Evolutionary conservation across 2,113 vertebrate genomes (phyloP).

Genomic region (Peromyscus polionotus): DNA sequence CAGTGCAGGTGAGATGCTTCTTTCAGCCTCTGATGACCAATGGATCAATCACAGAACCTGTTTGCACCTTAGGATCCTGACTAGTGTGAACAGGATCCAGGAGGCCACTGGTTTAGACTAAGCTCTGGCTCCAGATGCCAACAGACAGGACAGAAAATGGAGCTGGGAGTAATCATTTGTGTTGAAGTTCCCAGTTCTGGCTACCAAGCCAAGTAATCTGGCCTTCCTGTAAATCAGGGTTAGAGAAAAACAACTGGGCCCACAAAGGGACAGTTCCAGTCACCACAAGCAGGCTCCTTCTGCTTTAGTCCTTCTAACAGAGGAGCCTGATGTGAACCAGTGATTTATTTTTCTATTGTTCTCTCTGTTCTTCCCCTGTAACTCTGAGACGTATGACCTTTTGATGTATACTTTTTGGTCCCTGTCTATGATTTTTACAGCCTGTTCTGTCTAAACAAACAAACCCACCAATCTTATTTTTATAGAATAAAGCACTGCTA

Average conservation of each 20-base stretch:
- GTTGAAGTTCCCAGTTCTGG: not conserved
- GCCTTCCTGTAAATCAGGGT: not conserved
- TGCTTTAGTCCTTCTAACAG: not conserved
- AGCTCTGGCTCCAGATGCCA: not conserved
- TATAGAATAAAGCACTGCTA: not conserved
- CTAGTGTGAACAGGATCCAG: not conserved
- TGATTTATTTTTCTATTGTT: not conserved
- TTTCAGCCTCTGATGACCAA: not conserved
- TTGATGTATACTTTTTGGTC: not conserved
- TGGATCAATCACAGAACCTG: not conserved
- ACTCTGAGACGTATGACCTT: not conserved
- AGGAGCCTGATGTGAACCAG: not conserved
- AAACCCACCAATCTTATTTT: not conserved
- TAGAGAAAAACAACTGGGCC: not conserved
- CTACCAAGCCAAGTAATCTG: not conserved
- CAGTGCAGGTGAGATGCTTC: not conserved
- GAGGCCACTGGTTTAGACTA: not conserved
- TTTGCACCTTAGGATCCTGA: not conserved
- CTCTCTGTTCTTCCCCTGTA: not conserved
- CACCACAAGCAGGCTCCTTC: not conserved
- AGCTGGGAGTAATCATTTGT: not conserved
- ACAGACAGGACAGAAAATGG: not conserved
- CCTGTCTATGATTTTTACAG: not conserved
- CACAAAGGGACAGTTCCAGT: not conserved
- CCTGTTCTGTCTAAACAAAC: not conserved